A percentile compares a stretch with the other conserved stretches of the same genome.
Evolutionary conservation across 2,113 vertebrate species (phyloP).

Genomic region (Rousettus leschenaultii): DNA sequence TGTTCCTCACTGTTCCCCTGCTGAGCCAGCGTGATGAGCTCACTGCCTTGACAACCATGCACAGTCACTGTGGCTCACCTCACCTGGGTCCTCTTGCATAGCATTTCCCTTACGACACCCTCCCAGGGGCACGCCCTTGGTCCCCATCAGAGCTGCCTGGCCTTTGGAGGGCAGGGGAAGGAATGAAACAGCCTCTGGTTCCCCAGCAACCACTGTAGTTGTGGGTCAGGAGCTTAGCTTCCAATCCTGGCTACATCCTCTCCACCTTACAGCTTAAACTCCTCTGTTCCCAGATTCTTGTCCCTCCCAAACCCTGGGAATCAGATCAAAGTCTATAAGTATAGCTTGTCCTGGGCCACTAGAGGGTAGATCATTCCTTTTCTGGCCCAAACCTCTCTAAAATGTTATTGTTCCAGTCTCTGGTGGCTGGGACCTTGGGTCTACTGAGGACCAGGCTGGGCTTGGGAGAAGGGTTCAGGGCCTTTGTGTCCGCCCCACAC

Average conservation of each 20-base stretch:
- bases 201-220: background rate
- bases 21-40: slow-evolving; percentile 62
- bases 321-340: background rate
- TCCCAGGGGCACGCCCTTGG: background rate
- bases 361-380: background rate
- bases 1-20: background rate
- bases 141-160: background rate
- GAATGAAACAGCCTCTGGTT: background rate
- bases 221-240: background rate
- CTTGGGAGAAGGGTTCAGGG: background rate
- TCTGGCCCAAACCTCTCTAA: background rate
- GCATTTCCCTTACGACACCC: background rate
- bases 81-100: background rate
- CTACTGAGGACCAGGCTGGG: background rate
- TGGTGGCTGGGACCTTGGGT: background rate
- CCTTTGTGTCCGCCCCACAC: background rate
- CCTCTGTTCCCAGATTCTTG: background rate
- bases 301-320: background rate
- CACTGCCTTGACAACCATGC: slow-evolving; percentile 28
- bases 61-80: slow-evolving; percentile 54
- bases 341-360: background rate
- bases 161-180: background rate
- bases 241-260: background rate
- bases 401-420: background rate
- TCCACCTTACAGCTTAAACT: background rate